phyloP scores from a whole-genome alignment of 2,888 invertebrate species.

The Limnephilus rhombicus region DNA sequence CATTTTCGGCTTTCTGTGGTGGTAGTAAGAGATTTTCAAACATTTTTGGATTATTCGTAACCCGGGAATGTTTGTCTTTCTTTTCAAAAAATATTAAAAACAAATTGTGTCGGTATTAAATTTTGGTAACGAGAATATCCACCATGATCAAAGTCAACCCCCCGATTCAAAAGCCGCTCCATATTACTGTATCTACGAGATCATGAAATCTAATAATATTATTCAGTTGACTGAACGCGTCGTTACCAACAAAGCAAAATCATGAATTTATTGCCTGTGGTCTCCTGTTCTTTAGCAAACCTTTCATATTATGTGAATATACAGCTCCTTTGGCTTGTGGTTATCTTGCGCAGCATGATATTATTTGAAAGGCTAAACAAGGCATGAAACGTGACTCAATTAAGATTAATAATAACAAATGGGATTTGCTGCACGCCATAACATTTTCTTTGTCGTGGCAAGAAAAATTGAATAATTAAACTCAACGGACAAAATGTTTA shows the following conservation, averaged over 20 bases:
- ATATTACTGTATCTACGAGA: too few relatives aligned
- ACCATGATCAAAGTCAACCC: too few relatives aligned
- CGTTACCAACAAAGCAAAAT: background rate
- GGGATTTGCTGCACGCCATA: background rate
- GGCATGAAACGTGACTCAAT: background rate
- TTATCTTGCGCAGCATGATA: background rate
- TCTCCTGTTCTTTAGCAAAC: background rate
- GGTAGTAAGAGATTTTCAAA: too few relatives aligned
- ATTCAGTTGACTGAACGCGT: background rate
- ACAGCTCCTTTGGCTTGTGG: background rate
- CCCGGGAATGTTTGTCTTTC: too few relatives aligned
- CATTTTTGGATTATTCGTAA: too few relatives aligned
- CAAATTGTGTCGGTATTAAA: too few relatives aligned
- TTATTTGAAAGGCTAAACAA: constrained; percentile 1
- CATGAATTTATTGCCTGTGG: background rate
- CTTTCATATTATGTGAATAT: background rate
- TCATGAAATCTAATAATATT: background rate
- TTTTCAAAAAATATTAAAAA: too few relatives aligned
- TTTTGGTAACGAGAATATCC: too few relatives aligned
- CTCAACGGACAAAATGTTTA: background rate
- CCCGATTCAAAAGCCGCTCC: too few relatives aligned
- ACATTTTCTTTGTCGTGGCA: background rate
- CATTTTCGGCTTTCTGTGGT: too few relatives aligned
- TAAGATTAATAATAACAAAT: background rate
- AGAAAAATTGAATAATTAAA: background rate